phyloP scores from a whole-genome alignment of 1,140 invertebrate species.

The Drosophila kurseongensis region DNA sequence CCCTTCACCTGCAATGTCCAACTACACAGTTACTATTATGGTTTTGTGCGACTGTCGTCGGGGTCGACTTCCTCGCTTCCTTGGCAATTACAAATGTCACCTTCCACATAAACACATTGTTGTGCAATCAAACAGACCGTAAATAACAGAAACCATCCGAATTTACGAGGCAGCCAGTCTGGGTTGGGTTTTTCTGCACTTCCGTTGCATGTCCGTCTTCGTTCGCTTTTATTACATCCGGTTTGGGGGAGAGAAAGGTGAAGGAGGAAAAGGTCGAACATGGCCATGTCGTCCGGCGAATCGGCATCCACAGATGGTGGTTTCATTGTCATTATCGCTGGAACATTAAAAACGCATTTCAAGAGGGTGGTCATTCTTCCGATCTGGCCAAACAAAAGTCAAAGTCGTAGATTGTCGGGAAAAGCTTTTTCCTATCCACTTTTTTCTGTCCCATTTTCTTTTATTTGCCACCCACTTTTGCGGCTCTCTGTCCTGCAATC shows the following conservation, averaged over 20 bases:
- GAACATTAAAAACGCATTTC: constrained; percentile 57
- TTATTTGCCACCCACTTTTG: constrained; percentile 8
- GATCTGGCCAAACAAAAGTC: constrained; percentile 34
- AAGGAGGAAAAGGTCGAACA: constrained; percentile 11
- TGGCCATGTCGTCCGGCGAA: constrained; percentile 20
- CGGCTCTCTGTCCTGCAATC: constrained; percentile 39
- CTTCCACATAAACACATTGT: constrained; percentile 64
- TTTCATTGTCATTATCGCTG: constrained; percentile 33
- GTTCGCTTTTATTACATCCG: constrained; percentile 59
- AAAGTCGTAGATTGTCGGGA: constrained; percentile 8
- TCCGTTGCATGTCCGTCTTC: constrained; percentile 61
- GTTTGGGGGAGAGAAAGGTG: constrained; percentile 11
- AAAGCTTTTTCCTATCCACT: constrained; percentile 16
- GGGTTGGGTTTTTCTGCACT: constrained; percentile 35
- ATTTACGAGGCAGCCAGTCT: constrained; percentile 43
- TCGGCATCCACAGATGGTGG: constrained; percentile 19
- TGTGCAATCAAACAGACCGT: constrained; percentile 72
- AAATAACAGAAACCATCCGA: constrained; percentile 53
- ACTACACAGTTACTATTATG: constrained; percentile 9
- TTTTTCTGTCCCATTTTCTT: constrained; percentile 9
- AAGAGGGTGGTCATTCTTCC: constrained; percentile 13
- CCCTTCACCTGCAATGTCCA: constrained; percentile 8
- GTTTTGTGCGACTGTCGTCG: constrained; percentile 27
- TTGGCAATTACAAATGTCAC: constrained; percentile 65
- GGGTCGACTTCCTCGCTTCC: constrained; percentile 28